Conservation (phyloP, 2,113 vertebrate genomes). For the Salvator merianae region DNA sequence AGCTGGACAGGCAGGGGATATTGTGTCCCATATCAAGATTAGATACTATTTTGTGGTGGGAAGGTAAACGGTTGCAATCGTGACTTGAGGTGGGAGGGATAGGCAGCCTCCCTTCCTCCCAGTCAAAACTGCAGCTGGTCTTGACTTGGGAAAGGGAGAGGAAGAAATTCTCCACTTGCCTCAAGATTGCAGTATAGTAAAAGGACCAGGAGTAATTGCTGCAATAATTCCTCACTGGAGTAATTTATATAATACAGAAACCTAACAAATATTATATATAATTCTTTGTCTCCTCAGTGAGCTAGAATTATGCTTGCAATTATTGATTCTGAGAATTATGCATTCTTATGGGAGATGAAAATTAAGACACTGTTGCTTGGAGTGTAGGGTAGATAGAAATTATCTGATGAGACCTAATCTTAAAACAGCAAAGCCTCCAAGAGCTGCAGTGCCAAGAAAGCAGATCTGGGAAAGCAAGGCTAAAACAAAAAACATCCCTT, state of each 20-base stretch:
- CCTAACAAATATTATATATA: not conserved
- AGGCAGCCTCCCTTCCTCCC: no score
- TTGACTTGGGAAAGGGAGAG: no score
- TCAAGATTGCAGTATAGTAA: no score
- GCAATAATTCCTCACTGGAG: not conserved
- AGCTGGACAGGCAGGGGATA: no score
- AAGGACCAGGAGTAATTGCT: not conserved
- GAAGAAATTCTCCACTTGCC: no score
- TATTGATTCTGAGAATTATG: constrained; percentile 31
- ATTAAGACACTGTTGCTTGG: constrained; percentile 8
- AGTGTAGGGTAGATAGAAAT: not conserved
- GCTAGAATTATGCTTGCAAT: not conserved
- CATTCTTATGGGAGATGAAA: constrained; percentile 21
- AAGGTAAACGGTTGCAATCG: no score
- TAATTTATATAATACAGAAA: constrained; percentile 1
- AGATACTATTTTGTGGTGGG: no score
- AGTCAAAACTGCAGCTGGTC: no score
- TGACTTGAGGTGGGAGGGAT: no score
- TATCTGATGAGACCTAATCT: not conserved
- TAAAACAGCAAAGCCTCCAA: not conserved
- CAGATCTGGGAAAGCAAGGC: not conserved
- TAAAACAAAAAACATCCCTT: not conserved
- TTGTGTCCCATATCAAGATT: no score
- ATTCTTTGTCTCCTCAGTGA: constrained; percentile 5
- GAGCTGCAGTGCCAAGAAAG: not conserved